Evolutionary conservation across 2,888 invertebrate species (phyloP).

Genomic region (Cephonodes hylas): DNA sequence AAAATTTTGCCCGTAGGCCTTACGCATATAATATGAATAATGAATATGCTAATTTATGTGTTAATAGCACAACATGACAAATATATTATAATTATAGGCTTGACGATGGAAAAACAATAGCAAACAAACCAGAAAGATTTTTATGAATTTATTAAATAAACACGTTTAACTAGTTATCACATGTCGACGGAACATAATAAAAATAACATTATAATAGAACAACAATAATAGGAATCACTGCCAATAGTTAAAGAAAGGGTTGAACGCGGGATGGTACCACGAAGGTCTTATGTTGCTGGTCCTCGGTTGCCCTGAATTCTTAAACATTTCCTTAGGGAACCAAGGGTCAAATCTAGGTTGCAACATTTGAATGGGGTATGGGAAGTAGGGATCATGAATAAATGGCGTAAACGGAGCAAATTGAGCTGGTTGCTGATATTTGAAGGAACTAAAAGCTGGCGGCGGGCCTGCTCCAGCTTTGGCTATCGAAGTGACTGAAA

Average conservation of each 20-base stretch:
- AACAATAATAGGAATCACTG: constrained; percentile 26
- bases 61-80: neutral
- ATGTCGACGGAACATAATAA: neutral
- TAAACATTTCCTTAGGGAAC: constrained; percentile 39
- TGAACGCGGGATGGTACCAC: constrained; percentile 49
- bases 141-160: neutral
- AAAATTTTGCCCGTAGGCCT: neutral
- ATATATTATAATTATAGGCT: neutral
- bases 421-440: constrained; percentile 18
- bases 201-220: neutral
- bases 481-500: constrained; percentile 49
- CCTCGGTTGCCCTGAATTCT: constrained; percentile 30
- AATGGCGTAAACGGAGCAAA: constrained; percentile 25
- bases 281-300: constrained; percentile 30
- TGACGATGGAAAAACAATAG: neutral
- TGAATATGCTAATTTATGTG: neutral
- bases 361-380: constrained; percentile 28
- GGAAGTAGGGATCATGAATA: constrained; percentile 27
- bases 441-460: constrained; percentile 26
- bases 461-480: constrained; percentile 39
- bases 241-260: constrained; percentile 47
- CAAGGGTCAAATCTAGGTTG: constrained; percentile 36
- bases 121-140: neutral
- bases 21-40: neutral
- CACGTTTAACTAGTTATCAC: constrained; percentile 9